Base-by-base conservation (phyloP, 2,888 invertebrate species). In the Pteria penguin region DNA sequence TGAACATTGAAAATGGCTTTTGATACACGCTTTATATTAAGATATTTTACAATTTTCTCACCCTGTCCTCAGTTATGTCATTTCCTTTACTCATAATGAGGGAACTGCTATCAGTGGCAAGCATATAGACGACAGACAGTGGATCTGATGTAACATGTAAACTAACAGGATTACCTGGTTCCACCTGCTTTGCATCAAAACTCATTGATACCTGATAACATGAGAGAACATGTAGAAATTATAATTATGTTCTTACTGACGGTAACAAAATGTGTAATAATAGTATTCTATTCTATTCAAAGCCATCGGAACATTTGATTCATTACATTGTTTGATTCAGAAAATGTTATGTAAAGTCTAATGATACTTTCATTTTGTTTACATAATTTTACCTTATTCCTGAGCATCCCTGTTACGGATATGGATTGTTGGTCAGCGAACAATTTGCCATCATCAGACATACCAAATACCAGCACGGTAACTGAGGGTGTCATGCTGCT, bases 81-180 rank as follows among this genome's bases (percentile, higher is more conserved):
- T 95, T 95, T 87, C 96, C 96, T 27, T 94, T 93, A 87, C 95
- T 95, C 14, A 97, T 92, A 18, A 95, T 90, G 5, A 95, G 90
- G 2, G 96, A 95, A 89, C 95, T 95, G 91, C 96, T 95, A 92
- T 98, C 98, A 18, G 96, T 95, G 0, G 96, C 98, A 81, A 98
- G 93, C 14, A 98, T 92, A 1, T 96, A 97, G 24, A 97, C 95
- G 87, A 95, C 95, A 0, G 98, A 96, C 86, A 97, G 96, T 0
- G 96, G 95, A 89, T 96, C 96, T 0, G 97, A 95, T 29, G 94
- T 93, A 26, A 98, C 94, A 2, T 94, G 94, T 18, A 98, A 92
- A 82, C 96, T 95, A 0, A 97, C 94, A 76, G 95, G 79, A 33
- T 95, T 94, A 70, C 96, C 96, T 0, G 97, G 97, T 74, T 95